A percentile compares a stretch with the other conserved stretches of the same genome.
Conservation (phyloP, 2,113 vertebrate genomes). For the Gymnobelideus leadbeateri region DNA sequence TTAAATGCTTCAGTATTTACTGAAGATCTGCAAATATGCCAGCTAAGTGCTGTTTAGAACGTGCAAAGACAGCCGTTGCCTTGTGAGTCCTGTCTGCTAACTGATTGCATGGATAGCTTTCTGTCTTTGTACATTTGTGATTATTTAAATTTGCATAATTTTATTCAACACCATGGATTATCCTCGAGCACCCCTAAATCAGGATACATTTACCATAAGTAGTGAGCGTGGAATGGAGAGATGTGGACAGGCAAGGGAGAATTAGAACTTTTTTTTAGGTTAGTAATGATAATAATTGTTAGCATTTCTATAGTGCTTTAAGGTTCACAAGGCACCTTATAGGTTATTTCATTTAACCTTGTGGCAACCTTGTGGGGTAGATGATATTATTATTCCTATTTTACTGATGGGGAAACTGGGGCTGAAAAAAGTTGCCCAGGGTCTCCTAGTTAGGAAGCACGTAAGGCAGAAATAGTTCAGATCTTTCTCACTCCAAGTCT, state of each 20-base stretch:
- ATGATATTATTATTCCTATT: background rate
- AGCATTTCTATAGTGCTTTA: background rate
- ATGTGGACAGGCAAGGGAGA: background rate
- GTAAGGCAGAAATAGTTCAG: background rate
- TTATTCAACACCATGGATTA: constrained; percentile 40
- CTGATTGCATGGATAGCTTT: background rate
- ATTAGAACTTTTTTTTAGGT: background rate
- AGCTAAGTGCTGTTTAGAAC: constrained; percentile 33
- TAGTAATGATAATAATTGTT: background rate
- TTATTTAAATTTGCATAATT: constrained; percentile 33
- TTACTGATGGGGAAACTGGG: background rate
- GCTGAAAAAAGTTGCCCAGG: background rate
- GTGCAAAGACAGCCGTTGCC: constrained; percentile 1
- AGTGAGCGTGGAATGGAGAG: background rate
- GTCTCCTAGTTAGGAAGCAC: background rate
- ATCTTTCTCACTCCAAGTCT: background rate
- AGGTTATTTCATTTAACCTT: background rate
- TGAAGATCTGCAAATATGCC: background rate
- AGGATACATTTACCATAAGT: background rate
- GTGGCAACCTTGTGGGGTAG: background rate
- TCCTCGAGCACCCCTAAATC: background rate
- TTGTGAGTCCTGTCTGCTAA: constrained; percentile 7
- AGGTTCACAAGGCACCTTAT: background rate
- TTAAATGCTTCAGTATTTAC: constrained; percentile 56
- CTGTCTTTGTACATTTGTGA: constrained; percentile 19